A percentile compares a stretch with the other conserved stretches of the same genome.
phyloP scores from a whole-genome alignment of 2,113 vertebrate genomes.

The Carassius carassius region DNA sequence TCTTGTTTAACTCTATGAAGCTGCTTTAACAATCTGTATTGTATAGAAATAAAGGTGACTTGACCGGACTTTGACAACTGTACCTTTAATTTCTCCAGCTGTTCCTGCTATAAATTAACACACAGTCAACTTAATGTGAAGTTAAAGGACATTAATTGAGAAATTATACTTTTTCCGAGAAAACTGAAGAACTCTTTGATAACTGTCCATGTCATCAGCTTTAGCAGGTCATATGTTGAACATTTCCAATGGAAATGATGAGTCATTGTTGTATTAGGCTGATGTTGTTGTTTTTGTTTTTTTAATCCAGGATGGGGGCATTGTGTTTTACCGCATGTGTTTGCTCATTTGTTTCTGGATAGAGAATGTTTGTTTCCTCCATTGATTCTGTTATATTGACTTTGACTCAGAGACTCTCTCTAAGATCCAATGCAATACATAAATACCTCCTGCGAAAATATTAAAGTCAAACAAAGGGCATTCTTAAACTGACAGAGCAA shows the following conservation, averaged over 20 bases:
- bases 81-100: not conserved
- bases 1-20: too few species aligned
- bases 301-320: not conserved
- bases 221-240: not conserved
- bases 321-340: slow-evolving; percentile 22
- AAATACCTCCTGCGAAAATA: not conserved
- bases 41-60: too few species aligned
- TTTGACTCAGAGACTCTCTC: slow-evolving; percentile 33
- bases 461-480: not conserved
- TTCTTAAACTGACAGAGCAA: not conserved
- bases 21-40: too few species aligned
- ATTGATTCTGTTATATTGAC: slow-evolving; percentile 55
- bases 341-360: slow-evolving; percentile 30
- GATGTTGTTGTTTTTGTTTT: not conserved
- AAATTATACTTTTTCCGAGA: too few species aligned
- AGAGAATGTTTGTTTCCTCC: slow-evolving; percentile 44
- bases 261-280: slow-evolving; percentile 1
- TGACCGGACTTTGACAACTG: not conserved
- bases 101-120: not conserved
- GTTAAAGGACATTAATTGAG: too few species aligned
- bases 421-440: not conserved
- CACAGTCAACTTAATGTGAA: not conserved
- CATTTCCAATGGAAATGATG: not conserved
- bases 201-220: not conserved
- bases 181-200: not conserved